phyloP scores from a whole-genome alignment of 1,140 invertebrate species.

The Brachionus rubens region DNA sequence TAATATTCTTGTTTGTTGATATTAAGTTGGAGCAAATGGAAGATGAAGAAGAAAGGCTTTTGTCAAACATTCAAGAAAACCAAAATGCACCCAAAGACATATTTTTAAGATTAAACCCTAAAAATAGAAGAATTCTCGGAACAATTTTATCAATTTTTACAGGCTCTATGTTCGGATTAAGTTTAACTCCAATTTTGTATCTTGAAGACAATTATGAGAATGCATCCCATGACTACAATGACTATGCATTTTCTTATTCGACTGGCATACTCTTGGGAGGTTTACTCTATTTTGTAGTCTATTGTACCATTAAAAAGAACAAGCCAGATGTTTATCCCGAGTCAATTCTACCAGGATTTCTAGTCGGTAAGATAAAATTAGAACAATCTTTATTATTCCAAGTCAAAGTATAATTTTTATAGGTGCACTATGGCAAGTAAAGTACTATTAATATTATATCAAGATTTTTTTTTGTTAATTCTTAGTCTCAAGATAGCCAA shows the following conservation, averaged over 20 bases:
- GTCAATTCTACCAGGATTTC: constrained; percentile 59
- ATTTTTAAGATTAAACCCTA: not conserved
- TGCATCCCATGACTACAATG: constrained; percentile 24
- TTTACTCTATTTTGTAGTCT: constrained; percentile 56
- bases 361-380: constrained; percentile 49
- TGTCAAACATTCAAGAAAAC: no score
- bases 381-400: not conserved
- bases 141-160: constrained; percentile 15
- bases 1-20: constrained; percentile 43
- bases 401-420: not conserved
- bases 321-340: constrained; percentile 57
- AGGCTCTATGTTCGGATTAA: constrained; percentile 21
- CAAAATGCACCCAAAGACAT: not conserved
- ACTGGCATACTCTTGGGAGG: constrained; percentile 27
- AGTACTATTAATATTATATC: not conserved
- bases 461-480: not conserved
- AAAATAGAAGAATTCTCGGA: not conserved
- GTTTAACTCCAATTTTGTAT: constrained; percentile 31
- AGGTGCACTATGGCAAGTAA: constrained; percentile 60
- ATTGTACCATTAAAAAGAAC: constrained; percentile 55
- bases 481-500: constrained; percentile 50
- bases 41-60: not conserved
- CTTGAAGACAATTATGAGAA: constrained; percentile 22
- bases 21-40: not conserved
- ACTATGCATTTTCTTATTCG: constrained; percentile 33